Evolutionary conservation across 2,888 invertebrate genomes (phyloP), one percentile per base, ranked within the genome.

Genomic region (Aelia acuminata): DNA sequence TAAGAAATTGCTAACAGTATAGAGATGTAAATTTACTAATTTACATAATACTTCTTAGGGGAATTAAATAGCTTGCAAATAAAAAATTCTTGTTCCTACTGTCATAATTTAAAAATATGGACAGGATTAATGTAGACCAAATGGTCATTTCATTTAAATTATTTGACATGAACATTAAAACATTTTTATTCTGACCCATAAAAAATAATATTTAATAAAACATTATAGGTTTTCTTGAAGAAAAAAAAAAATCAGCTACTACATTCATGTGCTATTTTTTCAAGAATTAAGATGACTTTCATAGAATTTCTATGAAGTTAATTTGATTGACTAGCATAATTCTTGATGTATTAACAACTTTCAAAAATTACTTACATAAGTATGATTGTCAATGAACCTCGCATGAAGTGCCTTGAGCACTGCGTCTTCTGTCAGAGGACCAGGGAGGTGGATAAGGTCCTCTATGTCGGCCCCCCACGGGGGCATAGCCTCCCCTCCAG

Each of bases 361-460:
- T 26, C 8, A 26, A 57, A 11, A 31, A 63, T n/a, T 90, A 95
- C 97, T 96, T 93, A 98, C 98, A 93, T 97, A 97, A 92, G 96
- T 97, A 91, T 96, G 96, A 91, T 96, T 95, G 90, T 96, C 95
- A 92, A 95, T 95, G 93, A 98, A 98, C 91, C 98, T 94, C 18
- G 97, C 96, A 92, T 98, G 97, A 90, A 98, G 94, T 91, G 97
- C 97, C 92, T 97, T 95, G 93, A 98, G 96, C 85, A 98, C 96
- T 89, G 98, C 97, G 92, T 98, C 98, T 93, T 98, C 98, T 53
- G 98, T 98, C 91, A 98, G 95, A 87, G 98, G 98, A 53, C 97
- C 98, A 84, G 96, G 95, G 91, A 98, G 94, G 93, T 98, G 98
- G 92, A 98, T 98, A 91, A 98, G 95, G 93, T 98, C 98, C 91